Evolutionary conservation across 2,888 invertebrate species (phyloP), one percentile per base, ranked within the genome.

Genomic region (Amiota minor): DNA sequence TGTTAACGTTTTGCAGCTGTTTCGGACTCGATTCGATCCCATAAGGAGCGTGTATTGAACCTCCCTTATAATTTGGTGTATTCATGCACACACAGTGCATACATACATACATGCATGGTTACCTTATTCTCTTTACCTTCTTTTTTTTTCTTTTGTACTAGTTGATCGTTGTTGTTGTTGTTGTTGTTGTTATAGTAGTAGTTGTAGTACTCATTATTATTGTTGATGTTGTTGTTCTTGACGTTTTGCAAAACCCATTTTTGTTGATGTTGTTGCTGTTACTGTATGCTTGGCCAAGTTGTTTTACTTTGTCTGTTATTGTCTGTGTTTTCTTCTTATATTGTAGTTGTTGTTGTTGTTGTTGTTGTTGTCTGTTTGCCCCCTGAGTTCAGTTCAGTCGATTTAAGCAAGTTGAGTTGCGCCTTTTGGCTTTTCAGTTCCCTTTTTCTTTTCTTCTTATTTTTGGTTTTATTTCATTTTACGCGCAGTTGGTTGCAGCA

Each of bases 1-100:
- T 35, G 35, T 35, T 35, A 35, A 35, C 18, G 59, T 61, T 79
- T 77, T 80, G 85, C 85, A 86, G 85, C 85, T 86, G 85, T 86
- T 85, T 84, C 78, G 20, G 49, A 56, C 49, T 35, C 35, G 35
- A 35, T 70, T 47, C 20, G 35, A 35, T 35, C 35, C 35, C 35
- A n/a, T n/a, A 8, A 35, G 35, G 35, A 35, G 81, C 84, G 80
- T 84, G 78, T 79, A 77, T 76, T 78, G 81, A 79, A 74, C 83
- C 84, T 85, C 82, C 81, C 81, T 79, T 82, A 84, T 82, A 80
- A 80, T 70, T 56, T 70, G 70, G 56, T 70, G 18, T 16, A 20
- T 35, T 35, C 35, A 35, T 35, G 35, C 35, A 35, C 35, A 35
- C 35, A 35, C 18, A 16, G 56, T 56, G 6, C 56, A 10, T 18